phyloP scores from a whole-genome alignment of 2,888 invertebrate genomes.

The Plemyria rubiginata region DNA sequence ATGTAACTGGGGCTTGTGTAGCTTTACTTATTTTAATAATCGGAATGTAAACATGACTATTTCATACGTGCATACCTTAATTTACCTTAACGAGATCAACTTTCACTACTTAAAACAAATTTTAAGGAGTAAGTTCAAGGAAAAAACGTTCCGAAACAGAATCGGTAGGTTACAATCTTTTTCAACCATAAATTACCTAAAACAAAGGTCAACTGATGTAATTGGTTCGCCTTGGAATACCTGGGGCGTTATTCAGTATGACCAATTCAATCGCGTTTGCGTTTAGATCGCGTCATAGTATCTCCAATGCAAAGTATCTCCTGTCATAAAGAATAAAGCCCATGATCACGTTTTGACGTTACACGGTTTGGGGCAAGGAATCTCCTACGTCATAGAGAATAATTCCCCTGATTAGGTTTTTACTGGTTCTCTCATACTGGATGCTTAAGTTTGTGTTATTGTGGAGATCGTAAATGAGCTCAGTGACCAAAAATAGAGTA shows the following conservation, averaged over 20 bases:
- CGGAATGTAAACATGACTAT: conserved; percentile 60
- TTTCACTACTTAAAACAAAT: conserved; percentile 31
- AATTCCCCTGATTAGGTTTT: neutral
- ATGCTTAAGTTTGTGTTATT: neutral
- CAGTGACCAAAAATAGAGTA: neutral
- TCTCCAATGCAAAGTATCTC: too few relatives aligned
- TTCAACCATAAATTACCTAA: neutral
- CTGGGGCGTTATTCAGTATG: too few relatives aligned
- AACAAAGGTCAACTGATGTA: conserved; percentile 9
- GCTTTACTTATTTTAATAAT: conserved; percentile 50
- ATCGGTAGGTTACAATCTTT: conserved; percentile 6
- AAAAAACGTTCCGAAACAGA: conserved; percentile 4
- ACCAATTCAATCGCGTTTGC: too few relatives aligned
- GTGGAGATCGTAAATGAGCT: neutral
- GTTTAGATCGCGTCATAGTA: too few relatives aligned
- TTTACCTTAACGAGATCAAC: conserved; percentile 41
- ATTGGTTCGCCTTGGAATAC: neutral
- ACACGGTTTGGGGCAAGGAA: too few relatives aligned
- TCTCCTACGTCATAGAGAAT: too few relatives aligned
- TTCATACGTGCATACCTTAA: conserved; percentile 41
- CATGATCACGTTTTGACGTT: too few relatives aligned
- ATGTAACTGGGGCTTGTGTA: neutral
- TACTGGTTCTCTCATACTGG: neutral
- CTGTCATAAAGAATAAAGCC: too few relatives aligned
- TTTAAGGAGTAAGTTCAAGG: conserved; percentile 8